These are phyloP conservation scores for Allolobophora icterica DNA, from an alignment of 2,888 invertebrate genomes.

Conservation along the genomic window DNA sequence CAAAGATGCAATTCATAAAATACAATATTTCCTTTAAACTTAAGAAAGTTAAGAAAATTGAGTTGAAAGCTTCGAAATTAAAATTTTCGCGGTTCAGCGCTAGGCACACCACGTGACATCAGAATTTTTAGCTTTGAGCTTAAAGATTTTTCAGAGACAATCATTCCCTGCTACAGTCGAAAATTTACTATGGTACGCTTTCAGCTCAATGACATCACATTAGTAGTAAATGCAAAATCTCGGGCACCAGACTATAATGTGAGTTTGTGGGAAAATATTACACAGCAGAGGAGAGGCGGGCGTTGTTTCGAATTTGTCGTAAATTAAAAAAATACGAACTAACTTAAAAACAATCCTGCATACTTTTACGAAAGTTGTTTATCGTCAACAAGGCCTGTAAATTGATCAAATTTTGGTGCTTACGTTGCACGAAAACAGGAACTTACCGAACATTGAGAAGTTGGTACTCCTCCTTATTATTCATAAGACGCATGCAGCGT, in stretches of 20 bases:
- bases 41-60: too few relatives aligned
- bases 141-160: not conserved
- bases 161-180: not conserved
- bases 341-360: not conserved
- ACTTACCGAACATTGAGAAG: constrained; percentile 12
- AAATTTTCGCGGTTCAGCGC: not conserved
- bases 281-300: constrained; percentile 4
- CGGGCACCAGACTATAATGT: not conserved
- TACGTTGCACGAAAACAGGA: not conserved
- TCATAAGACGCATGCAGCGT: constrained; percentile 5
- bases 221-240: not conserved
- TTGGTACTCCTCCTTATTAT: constrained; percentile 22
- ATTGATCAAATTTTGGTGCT: not conserved
- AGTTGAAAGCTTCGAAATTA: too few relatives aligned
- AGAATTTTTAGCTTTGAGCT: too few relatives aligned
- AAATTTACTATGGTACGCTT: not conserved
- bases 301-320: constrained; percentile 15
- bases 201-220: not conserved
- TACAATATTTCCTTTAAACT: too few relatives aligned
- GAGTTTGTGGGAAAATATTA: constrained; percentile 22
- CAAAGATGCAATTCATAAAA: too few relatives aligned
- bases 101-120: not conserved
- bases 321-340: not conserved
- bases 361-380: not conserved
- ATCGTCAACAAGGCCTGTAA: not conserved